These are phyloP conservation scores for Passer domesticus DNA, from an alignment of 2,113 vertebrate species.

Conservation along the genomic window DNA sequence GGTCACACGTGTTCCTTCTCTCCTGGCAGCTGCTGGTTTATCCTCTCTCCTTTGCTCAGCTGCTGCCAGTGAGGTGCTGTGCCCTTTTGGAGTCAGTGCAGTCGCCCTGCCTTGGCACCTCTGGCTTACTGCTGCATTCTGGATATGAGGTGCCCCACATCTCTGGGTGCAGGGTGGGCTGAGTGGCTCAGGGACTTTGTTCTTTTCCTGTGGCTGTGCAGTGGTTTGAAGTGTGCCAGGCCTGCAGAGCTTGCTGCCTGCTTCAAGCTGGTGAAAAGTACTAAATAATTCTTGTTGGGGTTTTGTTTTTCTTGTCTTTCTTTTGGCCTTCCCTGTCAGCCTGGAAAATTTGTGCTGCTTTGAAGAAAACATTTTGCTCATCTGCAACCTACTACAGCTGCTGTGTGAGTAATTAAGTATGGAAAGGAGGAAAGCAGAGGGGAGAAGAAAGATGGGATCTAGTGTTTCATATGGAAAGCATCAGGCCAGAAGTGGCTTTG, in stretches of 20 bases:
- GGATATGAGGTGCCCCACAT: background rate
- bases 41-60: background rate
- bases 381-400: slow-evolving; percentile 14
- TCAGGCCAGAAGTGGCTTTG: slow-evolving; percentile 39
- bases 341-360: slow-evolving; percentile 41
- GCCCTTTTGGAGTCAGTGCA: rapidly evolving
- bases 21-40: background rate
- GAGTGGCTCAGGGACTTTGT: background rate
- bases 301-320: background rate
- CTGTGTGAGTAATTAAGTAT: slow-evolving; percentile 12
- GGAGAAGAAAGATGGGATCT: background rate
- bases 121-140: background rate
- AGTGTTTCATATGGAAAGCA: slow-evolving; percentile 45
- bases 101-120: background rate
- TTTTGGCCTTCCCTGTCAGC: background rate
- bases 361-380: background rate
- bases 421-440: background rate
- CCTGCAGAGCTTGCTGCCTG: background rate
- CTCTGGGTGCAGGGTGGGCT: background rate
- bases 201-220: background rate
- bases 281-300: background rate
- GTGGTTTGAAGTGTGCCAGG: background rate
- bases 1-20: rapidly evolving
- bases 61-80: background rate
- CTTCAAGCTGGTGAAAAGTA: background rate